Base-by-base conservation (phyloP, 2,113 vertebrate genomes). In the Pangasianodon hypophthalmus region DNA sequence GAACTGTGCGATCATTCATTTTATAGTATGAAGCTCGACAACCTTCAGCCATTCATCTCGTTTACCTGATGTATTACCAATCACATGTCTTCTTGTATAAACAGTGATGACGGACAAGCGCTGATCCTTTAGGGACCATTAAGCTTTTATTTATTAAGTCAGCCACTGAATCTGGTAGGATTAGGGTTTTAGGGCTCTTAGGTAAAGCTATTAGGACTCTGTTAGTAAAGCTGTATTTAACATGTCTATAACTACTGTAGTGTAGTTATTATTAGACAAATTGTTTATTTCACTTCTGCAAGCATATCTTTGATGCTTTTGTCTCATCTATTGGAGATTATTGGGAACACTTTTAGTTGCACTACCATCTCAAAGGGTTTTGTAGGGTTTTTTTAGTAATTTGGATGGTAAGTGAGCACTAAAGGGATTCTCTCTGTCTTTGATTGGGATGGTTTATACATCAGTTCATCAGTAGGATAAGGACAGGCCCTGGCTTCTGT, bases 71-170 rank as follows among this genome's bases (percentile, higher is more conserved):
- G 50, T 37, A 5, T 21, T 41, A 19, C 32, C 26, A 84, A 84
- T 84, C 37, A 41, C 82, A 84, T 14, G 32, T 60, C 82, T 37
- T 60, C 32, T 84, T 84, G 82, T 52, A 44, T 44, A 84, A 84
- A 41, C 56, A 26, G 58, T 62, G 37, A 62, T 62, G 29, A 16
- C 48, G 26, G 80, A n/a, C 50, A 37, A 32, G 16, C n/a, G 1
- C 16, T 37, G 52, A 82, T 82, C 50, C 6, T 82, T 82, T 82
- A 82, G 8, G 18, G 50, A 56, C 14, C 80, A 37, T 58, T 83
- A 58, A 21, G n/a, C 21, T 58, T 11, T 56, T 84, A 60, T 56
- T 83, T 83, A 83, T 83, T 83, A 83, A 56, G 10, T 56, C 50
- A 56, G 16, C 50, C n/a, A 83, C n/a, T 54, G 52, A 82, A 58